Evolutionary conservation across 2,888 invertebrate species (phyloP), one percentile per base, ranked within the genome.

Genomic region (Ennomos quercinarius): DNA sequence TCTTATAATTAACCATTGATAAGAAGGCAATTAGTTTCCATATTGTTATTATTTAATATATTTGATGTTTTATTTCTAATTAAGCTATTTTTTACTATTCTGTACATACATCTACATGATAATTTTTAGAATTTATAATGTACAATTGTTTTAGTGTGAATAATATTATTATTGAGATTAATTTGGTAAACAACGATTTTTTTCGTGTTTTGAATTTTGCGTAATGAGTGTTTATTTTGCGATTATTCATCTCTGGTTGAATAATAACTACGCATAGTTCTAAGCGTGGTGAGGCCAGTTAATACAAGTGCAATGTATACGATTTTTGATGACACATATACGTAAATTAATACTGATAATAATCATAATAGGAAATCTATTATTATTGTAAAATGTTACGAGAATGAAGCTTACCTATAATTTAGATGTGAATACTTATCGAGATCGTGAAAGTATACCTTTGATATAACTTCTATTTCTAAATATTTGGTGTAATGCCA

Each of bases 1-100:
- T 93, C 93, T 92, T 93, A 91, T 91, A 90, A 89, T 86, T 91
- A 91, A 92, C 91, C 91, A 91, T 92, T 91, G 91, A 91, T 91
- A 89, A 91, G 91, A 92, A 90, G 91, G 91, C 91, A 87, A 90
- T 90, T 91, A 91, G 88, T 91, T 89, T 86, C 87, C 85, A 91
- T 91, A 90, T 91, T 92, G 91, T 92, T 92, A 91, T 91, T 89
- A 90, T 92, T 92, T 92, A 92, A 92, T 91, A 92, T 92, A 92
- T 92, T 91, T 89, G 88, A 91, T 86, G 89, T 91, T 91, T 92
- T 91, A 91, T 91, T 91, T 92, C 71, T 89, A 88, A 84, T 84
- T 90, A 89, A 89, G 89, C 86, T 87, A 87, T 87, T 84, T 57
- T 67, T 86, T 84, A 87, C 86, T 89, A 90, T 89, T 89, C 83